These are phyloP conservation scores for Irena cyanogastra DNA, from an alignment of 2,113 vertebrate species.

Conservation along the genomic window DNA sequence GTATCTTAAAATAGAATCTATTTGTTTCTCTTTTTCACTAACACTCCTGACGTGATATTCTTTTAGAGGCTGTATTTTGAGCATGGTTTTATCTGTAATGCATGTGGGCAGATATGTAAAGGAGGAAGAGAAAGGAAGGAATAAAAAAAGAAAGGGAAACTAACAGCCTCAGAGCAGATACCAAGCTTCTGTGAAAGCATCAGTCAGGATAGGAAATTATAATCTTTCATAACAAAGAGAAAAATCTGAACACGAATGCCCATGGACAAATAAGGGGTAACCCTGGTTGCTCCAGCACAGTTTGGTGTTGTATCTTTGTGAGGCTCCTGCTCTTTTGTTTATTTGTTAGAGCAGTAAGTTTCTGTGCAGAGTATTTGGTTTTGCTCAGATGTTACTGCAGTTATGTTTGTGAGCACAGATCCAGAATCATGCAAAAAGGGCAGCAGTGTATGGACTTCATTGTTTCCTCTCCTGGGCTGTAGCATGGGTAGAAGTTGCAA, in stretches of 20 bases:
- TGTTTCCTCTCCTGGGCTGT: neutral
- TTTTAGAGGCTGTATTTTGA: neutral
- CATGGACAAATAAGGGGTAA: neutral
- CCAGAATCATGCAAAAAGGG: neutral
- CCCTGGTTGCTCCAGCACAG: neutral
- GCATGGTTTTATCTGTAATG: neutral
- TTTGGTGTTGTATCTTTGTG: neutral
- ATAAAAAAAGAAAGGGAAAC: neutral
- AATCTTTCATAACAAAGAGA: neutral
- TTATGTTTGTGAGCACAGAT: neutral
- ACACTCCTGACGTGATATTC: neutral
- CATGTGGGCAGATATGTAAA: neutral
- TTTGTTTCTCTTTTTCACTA: constrained; percentile 2
- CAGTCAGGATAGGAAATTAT: neutral
- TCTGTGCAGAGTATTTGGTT: neutral
- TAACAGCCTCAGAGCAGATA: neutral
- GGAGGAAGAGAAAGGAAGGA: neutral
- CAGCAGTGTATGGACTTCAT: neutral
- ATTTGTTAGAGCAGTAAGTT: neutral
- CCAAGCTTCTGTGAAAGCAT: neutral
- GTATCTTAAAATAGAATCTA: neutral
- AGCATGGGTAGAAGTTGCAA: neutral
- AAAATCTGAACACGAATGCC: neutral
- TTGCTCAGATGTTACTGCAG: neutral
- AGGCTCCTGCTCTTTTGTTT: neutral